Percentiles rank a stretch among this genome's conserved stretches.
phyloP scores from a whole-genome alignment of 2,888 invertebrate genomes.

The Rutpela maculata region DNA sequence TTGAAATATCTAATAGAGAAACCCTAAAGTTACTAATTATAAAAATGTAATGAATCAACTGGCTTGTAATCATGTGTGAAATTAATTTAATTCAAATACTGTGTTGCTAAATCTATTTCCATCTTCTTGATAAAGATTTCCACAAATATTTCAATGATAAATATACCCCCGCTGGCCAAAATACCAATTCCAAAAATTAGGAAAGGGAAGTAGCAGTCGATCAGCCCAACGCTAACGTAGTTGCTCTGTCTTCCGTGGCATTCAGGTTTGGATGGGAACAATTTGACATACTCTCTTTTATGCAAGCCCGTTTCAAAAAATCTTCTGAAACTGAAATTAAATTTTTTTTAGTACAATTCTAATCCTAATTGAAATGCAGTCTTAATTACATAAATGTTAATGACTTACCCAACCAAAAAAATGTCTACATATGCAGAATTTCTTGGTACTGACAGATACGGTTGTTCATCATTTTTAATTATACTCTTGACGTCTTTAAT shows the following conservation, averaged over 20 bases:
- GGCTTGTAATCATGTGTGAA: no score
- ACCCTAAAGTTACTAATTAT: no score
- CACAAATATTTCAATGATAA: neutral
- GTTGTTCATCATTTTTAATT: conserved; percentile 77
- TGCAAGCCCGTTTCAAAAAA: conserved; percentile 30
- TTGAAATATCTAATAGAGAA: no score
- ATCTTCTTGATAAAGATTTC: neutral
- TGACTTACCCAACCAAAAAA: conserved; percentile 69
- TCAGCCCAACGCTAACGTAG: conserved; percentile 23
- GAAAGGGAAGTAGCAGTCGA: conserved; percentile 35
- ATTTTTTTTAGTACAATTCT: neutral
- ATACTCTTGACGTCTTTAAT: conserved; percentile 78
- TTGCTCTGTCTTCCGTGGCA: conserved; percentile 17
- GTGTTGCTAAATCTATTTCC: neutral
- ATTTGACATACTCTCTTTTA: conserved; percentile 21
- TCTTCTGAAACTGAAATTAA: conserved; percentile 24
- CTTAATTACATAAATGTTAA: neutral
- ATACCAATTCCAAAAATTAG: conserved; percentile 14
- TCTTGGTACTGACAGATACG: conserved; percentile 79
- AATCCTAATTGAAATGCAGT: no score
- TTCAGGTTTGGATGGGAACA: conserved; percentile 8
- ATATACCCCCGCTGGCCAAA: conserved; percentile 5
- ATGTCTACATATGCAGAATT: conserved; percentile 76
- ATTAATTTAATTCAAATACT: neutral
- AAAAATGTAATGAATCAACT: no score